Base-by-base conservation (phyloP, 2,797 vertebrate species). In the Pseudomugil tenellus region DNA sequence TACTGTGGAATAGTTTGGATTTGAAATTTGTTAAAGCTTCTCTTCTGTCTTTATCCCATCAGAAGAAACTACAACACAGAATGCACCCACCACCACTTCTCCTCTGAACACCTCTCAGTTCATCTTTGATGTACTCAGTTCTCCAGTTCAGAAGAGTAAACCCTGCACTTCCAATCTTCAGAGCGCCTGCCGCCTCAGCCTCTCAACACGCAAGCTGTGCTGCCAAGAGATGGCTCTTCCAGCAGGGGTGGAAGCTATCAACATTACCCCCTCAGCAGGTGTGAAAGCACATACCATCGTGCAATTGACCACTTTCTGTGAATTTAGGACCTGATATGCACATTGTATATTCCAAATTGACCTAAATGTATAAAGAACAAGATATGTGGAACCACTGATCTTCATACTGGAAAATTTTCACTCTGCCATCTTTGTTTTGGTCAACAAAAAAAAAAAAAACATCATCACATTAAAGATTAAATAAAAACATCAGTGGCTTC, bases 191-290 rank as follows among this genome's bases (percentile, higher is more conserved):
- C 96, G 94, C 56, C 95, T 99, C 74, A 94, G 91, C 70, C 93
- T 99, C 63, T 93, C 89, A 73, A 96, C 95, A 55, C 92, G 93
- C 74, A 93, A 93, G 77, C 93, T 99, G 0, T 98, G 96, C 85
- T 97, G 96, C 90, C 93, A 96, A 88, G 95, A 97, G 76, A 6
- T 99, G 84, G 68, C 72, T 78, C 94, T 99, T 74, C 98, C 97
- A 31, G 92, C 93, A 64, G 97, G 95, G 46, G 96, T 99, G 67
- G 96, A 98, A 79, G 95, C 96, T 82, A 93, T 97, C 79, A 96
- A 92, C 41, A 93, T 96, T 62, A 97, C 97, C 58, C 98, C 98
- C 11, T 96, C 98, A 73, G 97, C 97, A 97, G 98, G 98, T 98
- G 80, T 83, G 70, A 25, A 37, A 35, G 81, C 85, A 41, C 35